A percentile compares a stretch with the other conserved stretches of the same genome.
Evolutionary conservation across 2,113 vertebrate species (phyloP).

Genomic region (Chaetodon trifascialis): DNA sequence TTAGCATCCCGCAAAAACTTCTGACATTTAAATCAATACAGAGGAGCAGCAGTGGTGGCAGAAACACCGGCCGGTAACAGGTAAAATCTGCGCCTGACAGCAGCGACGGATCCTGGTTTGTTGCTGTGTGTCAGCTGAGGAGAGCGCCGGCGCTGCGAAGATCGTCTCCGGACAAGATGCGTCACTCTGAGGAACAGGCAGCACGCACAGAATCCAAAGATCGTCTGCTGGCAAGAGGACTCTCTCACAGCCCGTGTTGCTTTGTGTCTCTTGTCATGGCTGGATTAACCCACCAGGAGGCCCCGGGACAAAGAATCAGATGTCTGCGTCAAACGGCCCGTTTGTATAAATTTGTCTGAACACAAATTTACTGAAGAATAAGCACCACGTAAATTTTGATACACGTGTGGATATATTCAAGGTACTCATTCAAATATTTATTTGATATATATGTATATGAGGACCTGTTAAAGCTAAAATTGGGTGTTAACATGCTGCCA

Average conservation of each 20-base stretch:
- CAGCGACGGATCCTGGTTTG: constrained; percentile 21
- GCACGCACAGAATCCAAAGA: too few species aligned
- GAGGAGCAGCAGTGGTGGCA: background rate
- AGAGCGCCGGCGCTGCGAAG: constrained; percentile 3
- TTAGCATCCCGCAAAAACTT: constrained; percentile 36
- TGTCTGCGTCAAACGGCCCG: too few species aligned
- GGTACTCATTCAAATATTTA: too few species aligned
- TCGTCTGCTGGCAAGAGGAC: background rate
- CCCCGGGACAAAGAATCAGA: too few species aligned
- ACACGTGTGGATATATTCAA: too few species aligned
- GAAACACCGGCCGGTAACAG: constrained; percentile 14
- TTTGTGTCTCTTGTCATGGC: background rate
- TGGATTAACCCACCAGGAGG: too few species aligned
- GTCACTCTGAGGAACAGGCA: background rate
- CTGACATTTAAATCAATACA: background rate
- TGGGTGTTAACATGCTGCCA: too few species aligned
- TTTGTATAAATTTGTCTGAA: too few species aligned
- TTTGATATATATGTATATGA: too few species aligned
- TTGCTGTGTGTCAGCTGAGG: constrained; percentile 43
- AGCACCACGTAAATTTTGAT: too few species aligned
- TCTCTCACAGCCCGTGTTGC: background rate
- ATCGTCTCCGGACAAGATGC: background rate
- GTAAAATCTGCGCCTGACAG: background rate
- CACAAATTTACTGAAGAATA: too few species aligned
- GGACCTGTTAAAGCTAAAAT: too few species aligned